These are phyloP conservation scores for Pseudomugil gertrudae DNA, from an alignment of 2,797 vertebrate genomes.

Conservation along the genomic window DNA sequence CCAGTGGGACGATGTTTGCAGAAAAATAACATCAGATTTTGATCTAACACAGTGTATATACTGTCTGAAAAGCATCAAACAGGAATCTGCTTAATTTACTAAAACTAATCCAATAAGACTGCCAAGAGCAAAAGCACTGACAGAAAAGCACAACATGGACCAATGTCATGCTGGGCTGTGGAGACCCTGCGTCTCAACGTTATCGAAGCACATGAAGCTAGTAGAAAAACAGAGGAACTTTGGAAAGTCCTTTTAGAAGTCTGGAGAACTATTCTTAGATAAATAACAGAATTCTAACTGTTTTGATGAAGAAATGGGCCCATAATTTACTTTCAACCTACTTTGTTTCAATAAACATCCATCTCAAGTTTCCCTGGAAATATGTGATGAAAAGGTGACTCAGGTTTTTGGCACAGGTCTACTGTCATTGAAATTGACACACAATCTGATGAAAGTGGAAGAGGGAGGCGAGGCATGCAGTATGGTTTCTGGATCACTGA, in stretches of 20 bases:
- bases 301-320: background rate
- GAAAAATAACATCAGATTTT: background rate
- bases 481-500: slow-evolving; percentile 18
- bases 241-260: background rate
- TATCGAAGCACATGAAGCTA: background rate
- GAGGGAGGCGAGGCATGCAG: background rate
- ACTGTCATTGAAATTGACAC: background rate
- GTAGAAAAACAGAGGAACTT: background rate
- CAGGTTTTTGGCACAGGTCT: background rate
- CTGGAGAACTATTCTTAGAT: background rate
- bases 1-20: background rate
- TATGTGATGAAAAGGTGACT: background rate
- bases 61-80: background rate
- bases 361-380: background rate
- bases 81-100: background rate
- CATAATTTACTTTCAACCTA: background rate
- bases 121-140: background rate
- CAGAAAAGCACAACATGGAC: background rate
- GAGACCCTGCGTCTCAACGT: background rate
- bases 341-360: background rate
- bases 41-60: background rate
- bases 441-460: slow-evolving; percentile 1
- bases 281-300: background rate
- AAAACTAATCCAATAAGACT: background rate
- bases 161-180: background rate